These are phyloP conservation scores for Rhynchonycteris naso DNA, from an alignment of 2,797 vertebrate genomes.

Conservation along the genomic window DNA sequence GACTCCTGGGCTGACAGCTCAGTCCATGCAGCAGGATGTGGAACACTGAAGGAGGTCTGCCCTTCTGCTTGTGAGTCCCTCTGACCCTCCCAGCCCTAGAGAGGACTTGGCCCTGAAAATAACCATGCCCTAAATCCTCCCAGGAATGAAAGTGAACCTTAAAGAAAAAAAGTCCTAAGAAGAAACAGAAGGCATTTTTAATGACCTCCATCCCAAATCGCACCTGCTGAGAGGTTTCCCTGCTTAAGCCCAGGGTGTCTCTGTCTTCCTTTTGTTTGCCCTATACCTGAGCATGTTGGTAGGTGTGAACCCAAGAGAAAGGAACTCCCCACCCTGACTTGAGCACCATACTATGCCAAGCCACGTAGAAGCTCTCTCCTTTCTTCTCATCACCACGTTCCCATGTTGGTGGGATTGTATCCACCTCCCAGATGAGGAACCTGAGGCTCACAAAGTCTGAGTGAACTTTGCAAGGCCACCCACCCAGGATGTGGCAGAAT, in stretches of 20 bases:
- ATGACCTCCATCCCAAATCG: not conserved
- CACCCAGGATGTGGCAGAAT: not conserved
- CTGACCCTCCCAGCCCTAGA: slow-evolving; percentile 58
- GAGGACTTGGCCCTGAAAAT: slow-evolving; percentile 11
- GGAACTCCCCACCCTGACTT: not conserved
- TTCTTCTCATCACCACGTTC: not conserved
- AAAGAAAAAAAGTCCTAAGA: not conserved
- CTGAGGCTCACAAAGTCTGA: not conserved
- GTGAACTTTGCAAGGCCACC: not conserved
- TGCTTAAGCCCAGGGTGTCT: not conserved
- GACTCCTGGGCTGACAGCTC: slow-evolving; percentile 83
- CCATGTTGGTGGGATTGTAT: not conserved
- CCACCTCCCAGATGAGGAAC: not conserved
- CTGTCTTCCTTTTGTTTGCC: not conserved
- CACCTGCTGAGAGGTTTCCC: not conserved
- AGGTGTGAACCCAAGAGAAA: not conserved
- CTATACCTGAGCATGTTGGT: not conserved
- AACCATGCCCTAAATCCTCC: not conserved
- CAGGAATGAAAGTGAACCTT: not conserved
- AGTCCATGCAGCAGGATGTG: slow-evolving; percentile 46
- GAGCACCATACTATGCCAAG: not conserved
- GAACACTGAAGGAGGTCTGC: slow-evolving; percentile 32
- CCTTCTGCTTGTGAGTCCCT: slow-evolving; percentile 55
- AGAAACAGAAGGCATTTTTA: not conserved
- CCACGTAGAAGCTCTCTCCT: not conserved